Conservation (phyloP, 2,797 vertebrate genomes). For the Lepidocolaptes lacrymiger region DNA sequence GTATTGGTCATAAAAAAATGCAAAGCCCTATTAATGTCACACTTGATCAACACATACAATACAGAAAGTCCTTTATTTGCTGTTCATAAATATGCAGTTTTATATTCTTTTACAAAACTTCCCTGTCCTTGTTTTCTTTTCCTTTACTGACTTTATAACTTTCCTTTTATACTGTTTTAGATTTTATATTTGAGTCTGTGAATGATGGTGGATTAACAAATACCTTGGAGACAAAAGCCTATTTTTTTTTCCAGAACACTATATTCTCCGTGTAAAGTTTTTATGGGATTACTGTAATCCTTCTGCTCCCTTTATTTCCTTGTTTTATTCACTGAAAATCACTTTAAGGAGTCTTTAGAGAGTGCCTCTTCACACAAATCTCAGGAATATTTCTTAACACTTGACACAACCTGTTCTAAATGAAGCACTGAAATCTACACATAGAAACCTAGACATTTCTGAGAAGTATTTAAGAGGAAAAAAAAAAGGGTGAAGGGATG, state of each 20-base stretch:
- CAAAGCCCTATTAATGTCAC: background rate
- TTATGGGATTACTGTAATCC: background rate
- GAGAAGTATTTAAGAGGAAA: background rate
- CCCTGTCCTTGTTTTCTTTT: background rate
- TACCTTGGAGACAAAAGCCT: background rate
- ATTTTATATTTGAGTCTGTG: background rate
- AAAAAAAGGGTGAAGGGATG: rapidly evolving
- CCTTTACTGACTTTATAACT: background rate
- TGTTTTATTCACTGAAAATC: constrained; percentile 26
- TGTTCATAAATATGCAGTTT: background rate
- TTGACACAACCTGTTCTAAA: background rate
- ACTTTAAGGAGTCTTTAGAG: background rate
- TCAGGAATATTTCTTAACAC: background rate
- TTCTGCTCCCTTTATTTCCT: background rate
- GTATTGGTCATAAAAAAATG: background rate
- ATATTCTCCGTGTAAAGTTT: background rate
- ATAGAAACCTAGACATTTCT: background rate
- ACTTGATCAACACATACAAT: background rate
- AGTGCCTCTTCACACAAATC: background rate
- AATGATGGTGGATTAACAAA: constrained; percentile 14
- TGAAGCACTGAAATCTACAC: background rate
- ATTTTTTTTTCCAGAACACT: background rate
- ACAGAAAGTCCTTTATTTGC: background rate
- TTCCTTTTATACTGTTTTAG: background rate
- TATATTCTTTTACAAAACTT: background rate